A percentile compares a stretch with the other conserved stretches of the same genome.
Conservation (phyloP, 1,140 invertebrate species). For the Drosophila bocqueti region DNA sequence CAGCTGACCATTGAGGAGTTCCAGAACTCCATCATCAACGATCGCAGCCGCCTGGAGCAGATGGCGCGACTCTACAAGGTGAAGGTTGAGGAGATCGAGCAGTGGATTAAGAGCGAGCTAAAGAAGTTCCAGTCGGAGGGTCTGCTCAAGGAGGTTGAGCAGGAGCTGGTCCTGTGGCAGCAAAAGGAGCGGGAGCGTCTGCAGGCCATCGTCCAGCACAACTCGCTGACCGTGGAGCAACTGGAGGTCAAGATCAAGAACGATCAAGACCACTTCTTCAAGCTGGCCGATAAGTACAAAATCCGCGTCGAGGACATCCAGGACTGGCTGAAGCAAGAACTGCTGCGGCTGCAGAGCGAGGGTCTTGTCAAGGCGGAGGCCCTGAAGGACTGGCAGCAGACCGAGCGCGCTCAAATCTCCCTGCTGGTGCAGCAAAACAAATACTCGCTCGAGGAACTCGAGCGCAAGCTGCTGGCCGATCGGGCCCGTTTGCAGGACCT, state of each 20-base stretch:
- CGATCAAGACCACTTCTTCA: conserved; percentile 75
- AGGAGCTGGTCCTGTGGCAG: conserved; percentile 75
- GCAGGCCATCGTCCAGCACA: conserved; percentile 67
- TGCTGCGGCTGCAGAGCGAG: conserved; percentile 70
- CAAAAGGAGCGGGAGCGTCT: conserved; percentile 74
- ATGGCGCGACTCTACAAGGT: conserved; percentile 76
- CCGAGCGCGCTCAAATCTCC: conserved; percentile 65
- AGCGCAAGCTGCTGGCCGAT: conserved; percentile 69
- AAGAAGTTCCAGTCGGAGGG: conserved; percentile 76
- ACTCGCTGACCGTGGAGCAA: conserved; percentile 71
- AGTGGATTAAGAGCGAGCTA: conserved; percentile 75
- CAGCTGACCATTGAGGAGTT: conserved; percentile 80
- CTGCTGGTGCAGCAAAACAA: conserved; percentile 70
- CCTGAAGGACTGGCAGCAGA: conserved; percentile 77
- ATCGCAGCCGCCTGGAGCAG: conserved; percentile 67
- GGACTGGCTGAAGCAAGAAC: conserved; percentile 79
- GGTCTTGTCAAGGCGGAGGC: conserved; percentile 75
- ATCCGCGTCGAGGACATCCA: conserved; percentile 75
- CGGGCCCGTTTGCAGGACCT: conserved; percentile 65
- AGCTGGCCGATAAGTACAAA: conserved; percentile 77
- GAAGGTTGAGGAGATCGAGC: conserved; percentile 74
- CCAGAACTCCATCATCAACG: conserved; percentile 68
- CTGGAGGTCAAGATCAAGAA: conserved; percentile 75
- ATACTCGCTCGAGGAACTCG: conserved; percentile 73
- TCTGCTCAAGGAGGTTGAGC: conserved; percentile 73